Base-by-base conservation (phyloP, 2,113 vertebrate species). In the Elachura formosa region DNA sequence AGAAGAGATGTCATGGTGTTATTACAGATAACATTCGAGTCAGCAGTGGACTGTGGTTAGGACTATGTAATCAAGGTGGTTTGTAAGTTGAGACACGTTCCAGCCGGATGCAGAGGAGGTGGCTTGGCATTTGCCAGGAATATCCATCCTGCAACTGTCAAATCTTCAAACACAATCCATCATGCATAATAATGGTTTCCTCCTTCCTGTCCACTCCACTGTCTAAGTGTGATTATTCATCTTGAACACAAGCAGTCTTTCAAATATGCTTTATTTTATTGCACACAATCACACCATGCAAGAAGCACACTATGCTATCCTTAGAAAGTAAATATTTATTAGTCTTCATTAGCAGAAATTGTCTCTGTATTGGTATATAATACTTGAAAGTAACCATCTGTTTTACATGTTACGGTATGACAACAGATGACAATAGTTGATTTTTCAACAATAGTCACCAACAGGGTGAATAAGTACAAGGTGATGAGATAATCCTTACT, bases 321-420 rank as follows among this genome's bases (percentile, higher is more conserved):
- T 85, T 83, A 83, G 71, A 95, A 84, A 95, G 71, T 43, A 91
- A 96, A 83, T 93, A 90, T 96, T 89, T 76, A 62, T 55, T 80
- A 80, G 25, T 51, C 40, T 85, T 84, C 67, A 66, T 72, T 79
- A 88, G 59, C 28, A 85, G 62, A 75, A 77, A 67, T 66, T 29
- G 15, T 73, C 12, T 46, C 34, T n/a, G 41, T 51, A 40, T 76
- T 67, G 64, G 41, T 36, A 67, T 51, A 77, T 43, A 38, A 58
- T 34, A 43, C 71, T 92, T 79, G 46, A 84, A 93, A 93, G 40
- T 51, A 80, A 63, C 62, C 38, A 62, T 72, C 75, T 94, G 46
- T 69, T 95, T 96, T 83, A 62, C 26, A 34, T 41, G 19, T 43
- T 71, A 48, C 28, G 38, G 58, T 83, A 55, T 85, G 52, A 94